Base-by-base conservation (phyloP, 2,888 invertebrate species). In the Agriopis marginaria region DNA sequence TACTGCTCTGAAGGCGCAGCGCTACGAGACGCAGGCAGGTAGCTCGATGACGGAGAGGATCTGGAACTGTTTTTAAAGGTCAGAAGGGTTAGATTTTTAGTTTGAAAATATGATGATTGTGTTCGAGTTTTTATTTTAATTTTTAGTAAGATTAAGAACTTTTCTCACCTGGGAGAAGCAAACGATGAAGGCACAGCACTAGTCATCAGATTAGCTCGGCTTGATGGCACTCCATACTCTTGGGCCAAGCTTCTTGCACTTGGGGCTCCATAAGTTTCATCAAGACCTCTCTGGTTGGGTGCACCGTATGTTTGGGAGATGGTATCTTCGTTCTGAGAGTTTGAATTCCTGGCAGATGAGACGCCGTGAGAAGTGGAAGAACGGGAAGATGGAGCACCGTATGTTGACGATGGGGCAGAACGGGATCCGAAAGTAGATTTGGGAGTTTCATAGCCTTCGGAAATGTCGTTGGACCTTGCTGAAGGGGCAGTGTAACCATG, bases 141-240 rank as follows among this genome's bases (percentile, higher is more conserved):
- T 10, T 23, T 3, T 23, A 40, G 7, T 2, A 7, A 17, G 7
- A 42, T 6, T 10, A 5, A 6, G n/a, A 42, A 14, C 6, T 11
- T 6, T 42, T 42, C 42, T 53, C 2, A 62, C 62, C 62, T 53
- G 45, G 44, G 5, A 53, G 53, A n/a, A 62, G 53, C n/a, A 62
- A 53, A 44, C 7, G 53, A 62, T 8, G 60, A 60, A 11, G 51
- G 14, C 6, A 42, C n/a, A 53, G 50, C 62, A 11, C 12, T 42
- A 3, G 53, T 51, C 56, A 60, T 56, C 10, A 17, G 32, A 23
- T 51, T 58, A n/a, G 81, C 79, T 4, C 87, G 86, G 3, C 83
- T 83, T 62, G 88, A 78, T 32, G 95, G 95, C 14, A 89, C 91
- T 44, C 94, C 94, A 72, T 95, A 95, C 65, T 90, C 90, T 64